Conservation (phyloP, 2,888 invertebrate species). For the Drosophila meridionalis region DNA sequence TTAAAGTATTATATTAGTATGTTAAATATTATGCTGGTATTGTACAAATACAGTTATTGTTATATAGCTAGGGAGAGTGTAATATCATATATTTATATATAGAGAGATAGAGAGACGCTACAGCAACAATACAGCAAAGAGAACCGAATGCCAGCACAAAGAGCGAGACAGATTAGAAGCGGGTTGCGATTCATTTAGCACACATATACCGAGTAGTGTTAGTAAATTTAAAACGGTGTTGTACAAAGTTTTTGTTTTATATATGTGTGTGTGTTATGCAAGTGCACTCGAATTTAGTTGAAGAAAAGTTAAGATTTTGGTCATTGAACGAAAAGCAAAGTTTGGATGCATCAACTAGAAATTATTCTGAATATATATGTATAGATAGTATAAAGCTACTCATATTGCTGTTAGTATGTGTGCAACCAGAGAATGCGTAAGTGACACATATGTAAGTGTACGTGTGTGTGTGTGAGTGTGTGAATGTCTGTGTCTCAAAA, state of each 20-base stretch:
- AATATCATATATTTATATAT: constrained; percentile 10
- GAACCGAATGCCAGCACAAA: constrained; percentile 44
- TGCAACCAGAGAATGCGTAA: constrained; percentile 27
- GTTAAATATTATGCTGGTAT: constrained; percentile 34
- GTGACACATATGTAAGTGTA: constrained; percentile 23
- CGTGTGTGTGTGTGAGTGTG: constrained; percentile 26
- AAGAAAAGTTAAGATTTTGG: constrained; percentile 16
- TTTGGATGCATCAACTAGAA: constrained; percentile 56
- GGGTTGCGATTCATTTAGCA: constrained; percentile 33
- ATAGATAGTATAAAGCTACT: constrained; percentile 37
- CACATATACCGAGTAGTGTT: constrained; percentile 28
- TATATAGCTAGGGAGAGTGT: constrained; percentile 31
- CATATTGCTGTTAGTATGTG: constrained; percentile 47
- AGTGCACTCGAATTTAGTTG: constrained; percentile 27
- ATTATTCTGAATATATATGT: constrained; percentile 17
- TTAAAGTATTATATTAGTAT: constrained; percentile 39
- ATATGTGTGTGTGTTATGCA: constrained; percentile 28
- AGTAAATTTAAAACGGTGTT: constrained; percentile 23
- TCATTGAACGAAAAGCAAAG: constrained; percentile 31
- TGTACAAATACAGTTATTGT: constrained; percentile 34
- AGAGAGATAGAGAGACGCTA: constrained; percentile 23
- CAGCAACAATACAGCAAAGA: constrained; percentile 45
- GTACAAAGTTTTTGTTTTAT: constrained; percentile 1
- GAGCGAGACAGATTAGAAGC: constrained; percentile 47
- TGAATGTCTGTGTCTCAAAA: constrained; percentile 61